Evolutionary conservation across 2,797 vertebrate genomes (phyloP).

Genomic region (Melanitta fusca): DNA sequence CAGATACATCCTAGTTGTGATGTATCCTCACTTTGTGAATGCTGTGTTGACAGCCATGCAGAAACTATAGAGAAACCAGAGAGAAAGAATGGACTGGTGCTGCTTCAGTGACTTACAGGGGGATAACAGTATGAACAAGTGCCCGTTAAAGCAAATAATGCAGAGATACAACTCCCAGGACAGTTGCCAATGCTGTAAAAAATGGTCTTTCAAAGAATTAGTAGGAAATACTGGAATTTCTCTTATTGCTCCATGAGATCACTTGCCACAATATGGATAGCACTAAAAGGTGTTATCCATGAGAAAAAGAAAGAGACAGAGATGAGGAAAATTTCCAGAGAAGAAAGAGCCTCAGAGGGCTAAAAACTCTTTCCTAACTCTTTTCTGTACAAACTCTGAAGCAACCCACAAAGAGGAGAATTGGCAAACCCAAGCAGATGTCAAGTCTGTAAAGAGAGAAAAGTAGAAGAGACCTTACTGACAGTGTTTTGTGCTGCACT

Average conservation of each 20-base stretch:
- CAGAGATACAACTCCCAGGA: background rate
- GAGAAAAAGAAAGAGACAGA: background rate
- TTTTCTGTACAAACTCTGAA: background rate
- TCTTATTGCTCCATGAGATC: background rate
- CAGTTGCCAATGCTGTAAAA: background rate
- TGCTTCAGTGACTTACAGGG: background rate
- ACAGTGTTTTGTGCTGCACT: background rate
- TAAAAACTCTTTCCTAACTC: background rate
- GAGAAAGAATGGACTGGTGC: background rate
- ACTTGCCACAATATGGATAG: background rate
- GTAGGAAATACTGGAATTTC: background rate
- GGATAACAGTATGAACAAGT: background rate
- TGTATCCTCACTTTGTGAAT: background rate
- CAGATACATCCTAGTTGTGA: background rate
- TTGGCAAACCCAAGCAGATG: background rate
- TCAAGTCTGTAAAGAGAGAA: background rate
- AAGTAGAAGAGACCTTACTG: background rate
- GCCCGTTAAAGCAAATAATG: background rate
- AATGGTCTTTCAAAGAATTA: background rate
- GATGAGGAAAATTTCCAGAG: background rate
- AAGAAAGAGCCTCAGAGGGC: background rate
- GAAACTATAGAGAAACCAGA: background rate
- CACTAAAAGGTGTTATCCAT: background rate
- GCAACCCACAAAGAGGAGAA: background rate
- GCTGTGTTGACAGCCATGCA: background rate